A percentile compares a stretch with the other conserved stretches of the same genome.
Evolutionary conservation across 2,888 invertebrate species (phyloP).

Genomic region (Sympetrum striolatum): DNA sequence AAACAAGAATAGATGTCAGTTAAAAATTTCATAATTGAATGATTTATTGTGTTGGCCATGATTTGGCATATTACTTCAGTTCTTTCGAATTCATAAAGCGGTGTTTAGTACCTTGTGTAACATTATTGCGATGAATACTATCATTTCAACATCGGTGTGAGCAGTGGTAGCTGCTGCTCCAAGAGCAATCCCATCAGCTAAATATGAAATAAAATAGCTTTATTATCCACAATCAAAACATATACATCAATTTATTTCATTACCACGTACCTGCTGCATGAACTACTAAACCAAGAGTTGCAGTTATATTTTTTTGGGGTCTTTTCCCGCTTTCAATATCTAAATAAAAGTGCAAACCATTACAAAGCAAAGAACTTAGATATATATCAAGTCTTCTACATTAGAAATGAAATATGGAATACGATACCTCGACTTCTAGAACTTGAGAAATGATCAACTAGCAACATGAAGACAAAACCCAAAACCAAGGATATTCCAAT

Average conservation of each 20-base stretch:
- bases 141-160: constrained; percentile 95
- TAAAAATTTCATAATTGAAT: background rate
- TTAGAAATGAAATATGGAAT: constrained; percentile 61
- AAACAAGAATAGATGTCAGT: constrained; percentile 48
- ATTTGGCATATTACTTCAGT: background rate
- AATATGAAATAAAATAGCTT: background rate
- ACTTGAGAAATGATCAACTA: constrained; percentile 85
- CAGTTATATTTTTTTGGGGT: constrained; percentile 73
- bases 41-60: background rate
- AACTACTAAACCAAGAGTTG: constrained; percentile 95
- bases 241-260: constrained; percentile 5
- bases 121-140: constrained; percentile 99
- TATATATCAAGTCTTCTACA: background rate
- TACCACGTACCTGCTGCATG: constrained; percentile 81
- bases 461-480: constrained; percentile 97
- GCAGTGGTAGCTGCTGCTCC: constrained; percentile 98
- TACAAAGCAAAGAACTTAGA: background rate
- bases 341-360: constrained; percentile 48
- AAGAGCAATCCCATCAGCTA: constrained; percentile 94
- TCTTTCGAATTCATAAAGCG: background rate
- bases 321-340: constrained; percentile 57
- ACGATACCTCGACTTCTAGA: constrained; percentile 64
- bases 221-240: background rate
- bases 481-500: constrained; percentile 93
- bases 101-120: constrained; percentile 83